Evolutionary conservation across 2,113 vertebrate species (phyloP).

Genomic region (Gymnorhina tibicen): DNA sequence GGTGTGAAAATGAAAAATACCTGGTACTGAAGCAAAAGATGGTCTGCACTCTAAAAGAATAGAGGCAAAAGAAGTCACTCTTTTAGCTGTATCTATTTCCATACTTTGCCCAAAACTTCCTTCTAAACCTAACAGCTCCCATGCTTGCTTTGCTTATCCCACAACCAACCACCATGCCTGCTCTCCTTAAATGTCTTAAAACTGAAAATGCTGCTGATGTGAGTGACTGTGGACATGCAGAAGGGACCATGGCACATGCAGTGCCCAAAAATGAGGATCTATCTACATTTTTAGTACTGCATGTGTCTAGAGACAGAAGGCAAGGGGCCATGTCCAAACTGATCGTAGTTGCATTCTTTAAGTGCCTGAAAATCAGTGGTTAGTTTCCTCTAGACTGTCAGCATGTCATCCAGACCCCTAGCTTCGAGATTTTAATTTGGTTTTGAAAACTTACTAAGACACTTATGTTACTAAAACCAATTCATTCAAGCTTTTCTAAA

Average conservation of each 20-base stretch:
- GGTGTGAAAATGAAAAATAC: background rate
- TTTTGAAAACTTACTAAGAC: background rate
- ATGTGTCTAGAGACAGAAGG: background rate
- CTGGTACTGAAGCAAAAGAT: background rate
- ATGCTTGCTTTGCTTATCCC: background rate
- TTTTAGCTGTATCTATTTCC: background rate
- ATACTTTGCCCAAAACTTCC: background rate
- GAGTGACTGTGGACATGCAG: background rate
- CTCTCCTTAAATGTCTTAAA: background rate
- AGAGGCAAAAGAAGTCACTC: background rate
- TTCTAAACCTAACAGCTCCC: background rate
- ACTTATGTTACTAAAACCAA: background rate
- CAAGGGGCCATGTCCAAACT: background rate
- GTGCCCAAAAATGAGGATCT: background rate
- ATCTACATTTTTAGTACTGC: background rate
- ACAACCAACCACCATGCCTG: background rate
- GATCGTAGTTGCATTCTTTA: background rate
- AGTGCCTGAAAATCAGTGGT: background rate
- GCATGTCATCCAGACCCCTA: background rate
- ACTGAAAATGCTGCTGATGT: background rate
- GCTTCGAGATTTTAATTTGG: background rate
- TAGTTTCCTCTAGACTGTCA: background rate
- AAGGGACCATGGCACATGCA: background rate
- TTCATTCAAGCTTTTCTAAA: background rate
- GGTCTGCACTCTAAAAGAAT: background rate